Percentiles rank a stretch among this genome's conserved stretches.
Conservation (phyloP, 2,888 invertebrate species). For the Agapetus fuscipes region DNA sequence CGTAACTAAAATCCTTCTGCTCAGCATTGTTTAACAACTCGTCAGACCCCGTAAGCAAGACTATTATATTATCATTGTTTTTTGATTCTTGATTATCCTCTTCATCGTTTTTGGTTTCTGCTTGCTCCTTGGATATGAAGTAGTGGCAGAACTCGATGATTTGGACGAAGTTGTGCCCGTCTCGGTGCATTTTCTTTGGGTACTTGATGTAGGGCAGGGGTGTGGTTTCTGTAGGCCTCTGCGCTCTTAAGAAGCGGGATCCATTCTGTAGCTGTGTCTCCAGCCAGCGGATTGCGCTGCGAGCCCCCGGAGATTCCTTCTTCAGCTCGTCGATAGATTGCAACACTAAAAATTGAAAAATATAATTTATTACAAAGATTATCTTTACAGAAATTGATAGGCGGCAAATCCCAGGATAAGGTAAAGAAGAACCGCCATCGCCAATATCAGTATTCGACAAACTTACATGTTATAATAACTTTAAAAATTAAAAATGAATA, state of each 20-base stretch:
- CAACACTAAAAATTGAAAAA: slow-evolving; percentile 74
- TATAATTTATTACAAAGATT: slow-evolving; percentile 13
- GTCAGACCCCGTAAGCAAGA: slow-evolving; percentile 61
- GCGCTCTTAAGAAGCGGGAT: slow-evolving; percentile 78
- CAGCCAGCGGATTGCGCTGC: slow-evolving; percentile 90
- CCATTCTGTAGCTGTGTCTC: slow-evolving; percentile 81
- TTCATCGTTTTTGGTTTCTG: slow-evolving; percentile 25
- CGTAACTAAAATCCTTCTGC: slow-evolving; percentile 60
- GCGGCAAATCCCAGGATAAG: no score
- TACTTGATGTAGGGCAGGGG: slow-evolving; percentile 63
- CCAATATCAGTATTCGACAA: no score
- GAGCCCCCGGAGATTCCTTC: slow-evolving; percentile 70
- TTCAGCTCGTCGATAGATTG: slow-evolving; percentile 83
- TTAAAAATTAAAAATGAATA: no score
- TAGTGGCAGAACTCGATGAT: slow-evolving; percentile 79
- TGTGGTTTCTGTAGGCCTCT: slow-evolving; percentile 72
- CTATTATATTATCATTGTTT: slow-evolving; percentile 52
- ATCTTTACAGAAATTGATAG: no score
- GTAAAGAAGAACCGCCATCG: no score
- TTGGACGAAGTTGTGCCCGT: slow-evolving; percentile 66
- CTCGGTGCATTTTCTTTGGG: slow-evolving; percentile 63
- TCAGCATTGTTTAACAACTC: slow-evolving; percentile 31
- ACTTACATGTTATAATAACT: no score
- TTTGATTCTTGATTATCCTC: slow-evolving; percentile 42
- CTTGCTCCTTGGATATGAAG: slow-evolving; percentile 35